phyloP scores from a whole-genome alignment of 1,140 invertebrate genomes.

The Nixonia krombeini region DNA sequence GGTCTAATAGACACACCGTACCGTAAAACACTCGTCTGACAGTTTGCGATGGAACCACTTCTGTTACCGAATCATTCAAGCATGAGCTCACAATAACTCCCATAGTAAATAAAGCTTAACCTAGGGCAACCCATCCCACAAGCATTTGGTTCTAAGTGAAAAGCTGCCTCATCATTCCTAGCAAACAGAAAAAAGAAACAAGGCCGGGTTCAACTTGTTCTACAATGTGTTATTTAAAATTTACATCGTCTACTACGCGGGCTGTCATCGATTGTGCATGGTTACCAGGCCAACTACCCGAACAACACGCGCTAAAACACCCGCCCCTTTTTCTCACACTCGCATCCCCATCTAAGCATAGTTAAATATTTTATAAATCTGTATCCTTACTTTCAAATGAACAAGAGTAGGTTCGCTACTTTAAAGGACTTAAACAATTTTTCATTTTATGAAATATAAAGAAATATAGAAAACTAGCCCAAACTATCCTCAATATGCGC shows the following conservation, averaged over 20 bases:
- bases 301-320: constrained; percentile 67
- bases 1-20: too few relatives aligned
- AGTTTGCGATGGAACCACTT: constrained; percentile 69
- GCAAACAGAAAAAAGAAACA: constrained; percentile 19
- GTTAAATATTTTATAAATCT: too few relatives aligned
- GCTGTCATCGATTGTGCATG: constrained; percentile 62
- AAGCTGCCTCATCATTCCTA: neutral
- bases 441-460: too few relatives aligned
- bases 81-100: constrained; percentile 83
- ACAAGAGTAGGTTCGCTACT: too few relatives aligned
- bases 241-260: constrained; percentile 4
- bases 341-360: too few relatives aligned
- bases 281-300: constrained; percentile 69
- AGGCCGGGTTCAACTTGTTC: constrained; percentile 16
- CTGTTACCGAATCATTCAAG: constrained; percentile 76
- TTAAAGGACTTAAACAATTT: too few relatives aligned
- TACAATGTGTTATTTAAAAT: constrained; percentile 21
- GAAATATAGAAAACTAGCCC: too few relatives aligned
- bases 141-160: constrained; percentile 2
- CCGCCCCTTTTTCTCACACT: constrained; percentile 29
- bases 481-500: too few relatives aligned
- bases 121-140: constrained; percentile 46
- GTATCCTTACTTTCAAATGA: too few relatives aligned
- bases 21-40: constrained; percentile 71
- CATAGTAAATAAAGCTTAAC: constrained; percentile 71